These are phyloP conservation scores for Stegodyphus mimosarum DNA, from an alignment of 1,140 invertebrate genomes.

Conservation along the genomic window DNA sequence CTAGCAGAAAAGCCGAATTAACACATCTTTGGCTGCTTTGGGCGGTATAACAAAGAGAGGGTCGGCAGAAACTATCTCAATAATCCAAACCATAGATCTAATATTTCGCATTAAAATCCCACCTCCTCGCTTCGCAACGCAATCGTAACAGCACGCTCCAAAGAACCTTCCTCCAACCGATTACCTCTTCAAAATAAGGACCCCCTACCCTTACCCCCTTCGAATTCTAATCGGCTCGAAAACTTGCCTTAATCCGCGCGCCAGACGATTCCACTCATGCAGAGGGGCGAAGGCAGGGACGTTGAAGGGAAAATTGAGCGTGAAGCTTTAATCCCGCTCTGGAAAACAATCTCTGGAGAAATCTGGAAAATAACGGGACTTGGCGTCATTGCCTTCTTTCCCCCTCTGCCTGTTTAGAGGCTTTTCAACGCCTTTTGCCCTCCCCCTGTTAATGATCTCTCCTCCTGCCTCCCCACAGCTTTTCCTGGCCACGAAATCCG, in stretches of 20 bases:
- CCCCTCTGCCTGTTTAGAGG: background rate
- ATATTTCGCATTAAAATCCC: background rate
- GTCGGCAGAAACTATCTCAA: background rate
- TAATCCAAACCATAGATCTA: background rate
- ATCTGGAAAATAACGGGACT: slow-evolving; percentile 24
- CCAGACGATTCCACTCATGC: slow-evolving; percentile 16
- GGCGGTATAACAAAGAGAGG: background rate
- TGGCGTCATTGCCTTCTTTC: background rate
- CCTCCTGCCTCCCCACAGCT: background rate
- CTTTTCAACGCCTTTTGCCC: background rate
- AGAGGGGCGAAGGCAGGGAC: background rate
- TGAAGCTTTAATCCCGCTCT: slow-evolving; percentile 39
- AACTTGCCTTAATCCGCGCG: slow-evolving; percentile 28
- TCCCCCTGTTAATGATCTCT: background rate
- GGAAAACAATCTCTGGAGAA: slow-evolving; percentile 42
- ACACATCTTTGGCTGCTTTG: too few relatives aligned
- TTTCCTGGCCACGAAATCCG: background rate
- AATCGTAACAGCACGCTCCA: background rate
- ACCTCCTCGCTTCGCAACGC: background rate
- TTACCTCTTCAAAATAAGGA: background rate
- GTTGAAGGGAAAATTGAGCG: slow-evolving; percentile 23
- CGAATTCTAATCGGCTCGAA: slow-evolving; percentile 32
- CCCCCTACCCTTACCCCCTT: background rate
- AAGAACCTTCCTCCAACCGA: background rate
- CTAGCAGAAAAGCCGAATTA: too few relatives aligned